Base-by-base conservation (phyloP, 2,797 vertebrate species). In the Anomalospiza imberbis region DNA sequence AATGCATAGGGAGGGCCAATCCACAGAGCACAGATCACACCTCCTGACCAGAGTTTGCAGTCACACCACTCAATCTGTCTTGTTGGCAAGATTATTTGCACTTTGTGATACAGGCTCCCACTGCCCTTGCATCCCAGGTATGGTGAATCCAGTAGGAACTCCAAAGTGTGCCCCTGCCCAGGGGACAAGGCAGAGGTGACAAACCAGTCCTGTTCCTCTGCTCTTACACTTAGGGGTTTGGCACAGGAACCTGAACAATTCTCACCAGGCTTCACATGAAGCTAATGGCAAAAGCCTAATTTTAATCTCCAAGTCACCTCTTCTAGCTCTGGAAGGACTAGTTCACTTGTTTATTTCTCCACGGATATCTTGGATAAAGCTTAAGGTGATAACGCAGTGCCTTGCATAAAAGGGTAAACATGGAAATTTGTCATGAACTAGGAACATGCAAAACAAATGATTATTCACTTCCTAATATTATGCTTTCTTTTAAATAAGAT, bases 301-400 rank as follows among this genome's bases (percentile, higher is more conserved):
- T 76, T 65, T 44, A 55, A 53, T 63, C 38, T 79, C 38, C 51
- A 77, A 70, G 42, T 38, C 60, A 86, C 4, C 58, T 83, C 32
- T 85, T 87, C 40, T 26, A n/a, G 28, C 36, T 76, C 76, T 65
- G 17, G 55, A 75, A 78, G 53, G 62, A 61, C 18, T 42, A 28
- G 12, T 48, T 83, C 19, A 32, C 10, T 20, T 44, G 21, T 70
- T 70, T n/a, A 42, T 55, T 68, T 65, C 31, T 57, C n/a, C 38
- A 44, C 36, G 21, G 40, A n/a, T 32, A n/a, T 44, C 50, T 70
- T 47, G 53, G 51, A 50, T 76, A 73, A 57, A 14, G 15, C 17
- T 71, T 57, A 66, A 45, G 6, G n/a, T 6, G 1, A 7, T 66
- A 66, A 62, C 0, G 0, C 26, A 77, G 11, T 50, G 26, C 44